Conservation (phyloP, 2,113 vertebrate species). For the Cinclus cinclus region DNA sequence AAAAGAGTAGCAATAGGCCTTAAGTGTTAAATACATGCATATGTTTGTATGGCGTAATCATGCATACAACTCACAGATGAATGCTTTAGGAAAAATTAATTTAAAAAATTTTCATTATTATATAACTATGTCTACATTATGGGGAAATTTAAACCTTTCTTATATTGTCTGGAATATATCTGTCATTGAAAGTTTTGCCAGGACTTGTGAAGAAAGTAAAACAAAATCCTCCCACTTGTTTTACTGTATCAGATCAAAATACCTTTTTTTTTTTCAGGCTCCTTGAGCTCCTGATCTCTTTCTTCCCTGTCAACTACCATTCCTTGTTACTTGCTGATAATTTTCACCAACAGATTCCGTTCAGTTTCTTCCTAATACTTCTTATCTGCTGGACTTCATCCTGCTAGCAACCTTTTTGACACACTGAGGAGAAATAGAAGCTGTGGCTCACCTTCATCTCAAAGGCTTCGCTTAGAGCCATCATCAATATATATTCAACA, state of each 20-base stretch:
- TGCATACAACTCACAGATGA: not conserved
- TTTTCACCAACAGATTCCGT: not conserved
- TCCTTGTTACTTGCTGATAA: not conserved
- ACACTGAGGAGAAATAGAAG: not conserved
- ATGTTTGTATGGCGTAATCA: not conserved
- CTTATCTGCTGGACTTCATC: not conserved
- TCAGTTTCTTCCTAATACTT: not conserved
- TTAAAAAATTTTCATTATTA: not conserved
- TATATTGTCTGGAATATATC: constrained; percentile 45
- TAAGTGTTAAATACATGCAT: not conserved
- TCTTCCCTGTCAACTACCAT: not conserved
- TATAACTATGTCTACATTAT: not conserved
- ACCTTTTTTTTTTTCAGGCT: not conserved
- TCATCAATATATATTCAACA: not conserved
- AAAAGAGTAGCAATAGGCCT: not conserved
- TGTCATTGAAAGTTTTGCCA: constrained; percentile 1
- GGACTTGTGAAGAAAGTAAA: constrained; percentile 12
- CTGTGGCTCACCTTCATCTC: not conserved
- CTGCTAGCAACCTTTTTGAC: not conserved
- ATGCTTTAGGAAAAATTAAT: not conserved
- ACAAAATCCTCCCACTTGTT: not conserved
- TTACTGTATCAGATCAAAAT: not conserved
- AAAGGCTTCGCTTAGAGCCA: not conserved
- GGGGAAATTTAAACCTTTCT: constrained; percentile 32
- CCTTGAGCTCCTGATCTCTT: not conserved